Percentiles rank a stretch among this genome's conserved stretches.
phyloP scores from a whole-genome alignment of 2,888 invertebrate species.

The Dione juno region DNA sequence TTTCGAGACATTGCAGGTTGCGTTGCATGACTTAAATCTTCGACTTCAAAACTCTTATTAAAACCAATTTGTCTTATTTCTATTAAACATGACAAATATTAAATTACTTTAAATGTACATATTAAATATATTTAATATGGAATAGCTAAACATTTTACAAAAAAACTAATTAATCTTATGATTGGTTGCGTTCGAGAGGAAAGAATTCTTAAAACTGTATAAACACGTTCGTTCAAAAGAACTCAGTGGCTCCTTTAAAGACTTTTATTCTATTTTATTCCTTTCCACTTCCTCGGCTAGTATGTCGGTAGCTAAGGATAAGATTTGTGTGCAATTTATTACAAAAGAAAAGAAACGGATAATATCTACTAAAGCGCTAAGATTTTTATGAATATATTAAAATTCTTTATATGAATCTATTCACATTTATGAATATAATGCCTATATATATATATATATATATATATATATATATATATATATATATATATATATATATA shows the following conservation, averaged over 20 bases:
- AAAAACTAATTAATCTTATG: too few relatives aligned
- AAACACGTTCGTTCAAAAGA: conserved; percentile 26
- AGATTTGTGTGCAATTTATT: conserved; percentile 31
- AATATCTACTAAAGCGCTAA: conserved; percentile 1
- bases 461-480: too few relatives aligned
- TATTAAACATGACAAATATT: too few relatives aligned
- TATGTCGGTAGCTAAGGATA: conserved; percentile 19
- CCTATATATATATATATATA: too few relatives aligned
- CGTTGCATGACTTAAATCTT: too few relatives aligned
- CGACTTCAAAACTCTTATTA: too few relatives aligned
- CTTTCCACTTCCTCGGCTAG: conserved; percentile 20
- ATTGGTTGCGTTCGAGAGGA: conserved; percentile 11
- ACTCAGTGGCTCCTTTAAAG: conserved; percentile 28
- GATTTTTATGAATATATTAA: background rate
- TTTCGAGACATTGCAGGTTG: too few relatives aligned
- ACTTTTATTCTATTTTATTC: conserved; percentile 29
- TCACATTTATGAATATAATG: background rate
- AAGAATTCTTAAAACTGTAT: conserved; percentile 20
- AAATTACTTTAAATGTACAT: too few relatives aligned
- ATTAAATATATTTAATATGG: too few relatives aligned
- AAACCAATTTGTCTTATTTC: too few relatives aligned
- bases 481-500: too few relatives aligned
- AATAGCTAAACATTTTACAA: too few relatives aligned
- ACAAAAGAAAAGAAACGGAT: conserved; percentile 16
- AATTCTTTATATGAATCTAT: conserved; percentile 21